Evolutionary conservation across 2,113 vertebrate species (phyloP).

Genomic region (Gallinago paraguaiae): DNA sequence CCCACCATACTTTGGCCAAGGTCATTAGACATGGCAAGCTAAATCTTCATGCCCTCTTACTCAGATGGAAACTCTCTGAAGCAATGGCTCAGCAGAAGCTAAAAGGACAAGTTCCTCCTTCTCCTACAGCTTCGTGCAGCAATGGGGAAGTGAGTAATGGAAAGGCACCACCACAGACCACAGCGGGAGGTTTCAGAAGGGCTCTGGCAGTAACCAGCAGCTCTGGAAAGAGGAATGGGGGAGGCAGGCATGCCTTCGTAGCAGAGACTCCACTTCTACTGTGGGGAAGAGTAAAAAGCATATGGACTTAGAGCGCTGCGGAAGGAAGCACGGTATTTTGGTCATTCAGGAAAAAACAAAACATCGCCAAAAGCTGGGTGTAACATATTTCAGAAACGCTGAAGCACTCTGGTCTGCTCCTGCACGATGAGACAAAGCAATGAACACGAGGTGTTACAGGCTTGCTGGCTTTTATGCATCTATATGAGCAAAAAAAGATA

Average conservation of each 20-base stretch:
- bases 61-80: background rate
- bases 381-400: background rate
- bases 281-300: background rate
- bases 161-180: background rate
- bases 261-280: background rate
- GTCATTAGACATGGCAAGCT: background rate
- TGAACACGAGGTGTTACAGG: background rate
- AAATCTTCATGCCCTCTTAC: background rate
- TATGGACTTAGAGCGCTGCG: background rate
- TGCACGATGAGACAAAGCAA: background rate
- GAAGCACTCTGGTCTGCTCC: background rate
- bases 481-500: background rate
- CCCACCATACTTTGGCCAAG: background rate
- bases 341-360: background rate
- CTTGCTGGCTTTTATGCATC: background rate
- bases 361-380: background rate
- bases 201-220: background rate
- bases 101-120: constrained; percentile 11
- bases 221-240: constrained; percentile 1
- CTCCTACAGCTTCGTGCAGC: background rate
- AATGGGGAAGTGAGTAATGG: background rate
- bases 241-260: background rate
- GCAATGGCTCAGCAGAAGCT: background rate
- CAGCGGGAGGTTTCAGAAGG: background rate
- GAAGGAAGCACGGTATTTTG: background rate